Base-by-base conservation (phyloP, 2,797 vertebrate genomes). In the Austrolebias charrua region DNA sequence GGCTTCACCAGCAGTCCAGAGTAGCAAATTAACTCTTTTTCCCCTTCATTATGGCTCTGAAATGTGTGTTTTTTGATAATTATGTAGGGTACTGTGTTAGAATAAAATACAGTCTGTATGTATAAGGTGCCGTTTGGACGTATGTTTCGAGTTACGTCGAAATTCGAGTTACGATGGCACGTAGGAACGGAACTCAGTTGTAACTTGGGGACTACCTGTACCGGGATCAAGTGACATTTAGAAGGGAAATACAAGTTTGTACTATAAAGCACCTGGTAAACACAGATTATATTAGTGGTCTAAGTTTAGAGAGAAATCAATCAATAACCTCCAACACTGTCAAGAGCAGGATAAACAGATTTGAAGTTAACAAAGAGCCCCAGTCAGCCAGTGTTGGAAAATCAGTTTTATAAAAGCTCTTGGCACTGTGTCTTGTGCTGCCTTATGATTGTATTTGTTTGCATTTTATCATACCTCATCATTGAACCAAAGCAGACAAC, bases 381-480 rank as follows among this genome's bases (percentile, higher is more conserved):
- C 50, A 59, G 70, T 72, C 40, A 55, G 71, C 44, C 31, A 8
- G 31, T 5, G 31, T n/a, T n/a, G n/a, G 58, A 51, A 60, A 75
- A 85, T 80, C 66, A 69, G 55, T 72, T 71, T 78, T 60, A 31
- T 24, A 51, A 52, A 68, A 57, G n/a, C 20, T 57, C 52, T 62
- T 5, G 1, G 44, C 43, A 33, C 13, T 29, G 63, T 52, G 67
- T 68, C 70, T 79, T 79, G 71, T 77, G 76, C 55, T 55, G 71
- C 86, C 84, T 71, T 75, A 69, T 85, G 84, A 83, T 83, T 75
- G 53, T 16, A 60, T 68, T 76, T 60, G 58, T 75, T 68, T 72
- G 20, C n/a, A 18, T 16, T 11, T 65, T 70, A 75, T 29, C 55
- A 57, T 71, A 73, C 46, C 70, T 69, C 15, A 13, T n/a, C n/a